phyloP scores from a whole-genome alignment of 2,797 vertebrate genomes.

The Discoglossus pictus region DNA sequence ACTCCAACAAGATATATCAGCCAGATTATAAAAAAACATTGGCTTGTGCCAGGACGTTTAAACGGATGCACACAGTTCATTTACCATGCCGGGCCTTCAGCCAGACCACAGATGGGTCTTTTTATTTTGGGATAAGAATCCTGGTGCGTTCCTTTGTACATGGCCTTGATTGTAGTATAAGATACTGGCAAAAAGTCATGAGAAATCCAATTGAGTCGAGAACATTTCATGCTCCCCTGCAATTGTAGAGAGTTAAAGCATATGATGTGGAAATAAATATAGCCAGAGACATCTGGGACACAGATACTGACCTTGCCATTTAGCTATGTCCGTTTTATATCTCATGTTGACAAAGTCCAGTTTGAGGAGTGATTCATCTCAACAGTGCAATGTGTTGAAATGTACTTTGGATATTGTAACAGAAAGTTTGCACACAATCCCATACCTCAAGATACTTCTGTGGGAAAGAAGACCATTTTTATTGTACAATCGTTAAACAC shows the following conservation, averaged over 20 bases:
- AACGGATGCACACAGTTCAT: slow-evolving; percentile 57
- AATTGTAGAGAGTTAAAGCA: slow-evolving; percentile 48
- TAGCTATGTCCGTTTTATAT: slow-evolving; percentile 37
- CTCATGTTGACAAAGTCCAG: slow-evolving; percentile 15
- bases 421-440: no score
- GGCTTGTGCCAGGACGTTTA: slow-evolving; percentile 55
- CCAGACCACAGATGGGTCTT: slow-evolving; percentile 56
- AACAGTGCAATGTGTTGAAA: neutral
- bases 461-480: no score
- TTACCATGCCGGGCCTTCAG: slow-evolving; percentile 52
- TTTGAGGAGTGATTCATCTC: slow-evolving; percentile 25
- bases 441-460: no score
- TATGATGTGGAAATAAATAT: slow-evolving; percentile 55
- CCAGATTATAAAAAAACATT: slow-evolving; percentile 57
- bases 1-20: slow-evolving; percentile 47
- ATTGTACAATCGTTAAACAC: no score
- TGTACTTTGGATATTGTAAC: no score
- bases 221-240: slow-evolving; percentile 45
- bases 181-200: slow-evolving; percentile 51
- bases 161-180: slow-evolving; percentile 49
- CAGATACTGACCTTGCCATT: slow-evolving; percentile 10
- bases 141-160: slow-evolving; percentile 48
- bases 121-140: slow-evolving; percentile 55
- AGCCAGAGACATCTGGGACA: slow-evolving; percentile 31
- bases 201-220: slow-evolving; percentile 54